Evolutionary conservation across 2,113 vertebrate species (phyloP), one percentile per base, ranked within the genome.

Genomic region (Neoarius graeffei): DNA sequence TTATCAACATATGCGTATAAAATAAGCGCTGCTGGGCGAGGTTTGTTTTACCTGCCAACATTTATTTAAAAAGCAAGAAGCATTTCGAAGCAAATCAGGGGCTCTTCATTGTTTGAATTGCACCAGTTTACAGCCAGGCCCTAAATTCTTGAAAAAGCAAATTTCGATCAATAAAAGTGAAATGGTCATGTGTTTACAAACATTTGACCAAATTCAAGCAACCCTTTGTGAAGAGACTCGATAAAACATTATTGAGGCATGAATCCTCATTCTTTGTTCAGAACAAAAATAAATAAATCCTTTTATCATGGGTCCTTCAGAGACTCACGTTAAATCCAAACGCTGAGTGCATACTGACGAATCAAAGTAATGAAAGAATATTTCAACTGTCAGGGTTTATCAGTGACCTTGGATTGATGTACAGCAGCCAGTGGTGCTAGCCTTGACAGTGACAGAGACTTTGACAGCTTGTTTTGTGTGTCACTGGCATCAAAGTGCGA

Each of bases 401-500:
- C 77, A 71, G 27, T 81, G 79, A 71, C 85, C 85, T 87, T 81
- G 77, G 23, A 59, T 59, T 59, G 80, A 71, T 50, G 77, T 48
- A 30, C 23, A 80, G 74, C 64, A 69, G 52, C 27, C 8, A 81
- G 15, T 54, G n/a, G 27, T 23, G 5, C 15, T 57, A 73, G 67
- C 62, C 85, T 57, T 66, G 27, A 64, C 48, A 79, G 85, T 25
- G 17, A 60, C 27, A 4, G 80, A 73, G 80, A 27, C 67, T 13
- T 19, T 73, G 85, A 86, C 64, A 84, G 85, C 30, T 69, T 89
- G 81, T 42, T 85, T 89, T 87, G 81, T 88, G 84, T 57, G 30
- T 50, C 86, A 84, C 66, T 83, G 85, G 90, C 69, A 89, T 89
- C 30, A 71, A 69, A 35, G 23, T 52, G 25, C n/a, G 81, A 74